phyloP scores from a whole-genome alignment of 2,113 vertebrate species.

The Gadus macrocephalus region DNA sequence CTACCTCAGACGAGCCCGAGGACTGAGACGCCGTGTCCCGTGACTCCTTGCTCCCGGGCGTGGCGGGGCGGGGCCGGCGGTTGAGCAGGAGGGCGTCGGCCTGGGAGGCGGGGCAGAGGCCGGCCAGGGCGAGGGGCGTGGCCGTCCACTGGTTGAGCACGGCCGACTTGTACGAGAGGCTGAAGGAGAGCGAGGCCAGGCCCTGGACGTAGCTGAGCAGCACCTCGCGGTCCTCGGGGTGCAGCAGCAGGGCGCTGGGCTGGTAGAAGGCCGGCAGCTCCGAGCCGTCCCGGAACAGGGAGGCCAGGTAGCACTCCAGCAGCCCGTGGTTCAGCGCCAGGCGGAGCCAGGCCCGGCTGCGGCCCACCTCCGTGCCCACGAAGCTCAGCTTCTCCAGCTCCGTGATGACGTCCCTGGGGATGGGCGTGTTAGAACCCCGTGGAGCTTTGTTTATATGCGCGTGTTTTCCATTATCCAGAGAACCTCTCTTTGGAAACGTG shows the following conservation, averaged over 20 bases:
- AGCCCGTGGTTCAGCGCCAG: slow-evolving; percentile 90
- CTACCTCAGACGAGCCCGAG: slow-evolving; percentile 69
- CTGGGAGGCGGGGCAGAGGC: slow-evolving; percentile 73
- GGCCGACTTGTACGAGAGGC: slow-evolving; percentile 91
- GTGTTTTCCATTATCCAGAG: no score
- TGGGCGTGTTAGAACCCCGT: no score
- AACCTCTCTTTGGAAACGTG: no score
- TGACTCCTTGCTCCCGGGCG: slow-evolving; percentile 63
- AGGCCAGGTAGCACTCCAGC: slow-evolving; percentile 87
- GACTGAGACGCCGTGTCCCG: slow-evolving; percentile 87
- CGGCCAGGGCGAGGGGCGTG: slow-evolving; percentile 85
- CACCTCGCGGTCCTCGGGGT: slow-evolving; percentile 86
- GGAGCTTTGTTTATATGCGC: no score
- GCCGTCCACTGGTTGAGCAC: slow-evolving; percentile 92
- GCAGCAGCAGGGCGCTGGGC: slow-evolving; percentile 80
- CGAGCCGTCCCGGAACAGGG: slow-evolving; percentile 81
- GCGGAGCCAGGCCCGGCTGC: slow-evolving; percentile 90
- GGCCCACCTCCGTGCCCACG: slow-evolving; percentile 86
- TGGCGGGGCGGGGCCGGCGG: slow-evolving; percentile 43
- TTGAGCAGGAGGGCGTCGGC: slow-evolving; percentile 58
- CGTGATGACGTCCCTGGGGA: slow-evolving; percentile 77
- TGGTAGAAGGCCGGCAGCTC: slow-evolving; percentile 81
- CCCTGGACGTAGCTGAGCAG: slow-evolving; percentile 94
- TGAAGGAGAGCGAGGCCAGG: slow-evolving; percentile 83
- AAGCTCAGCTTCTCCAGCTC: slow-evolving; percentile 87